A percentile compares a stretch with the other conserved stretches of the same genome.
Evolutionary conservation across 2,113 vertebrate genomes (phyloP).

Genomic region (Capreolus pygargus): DNA sequence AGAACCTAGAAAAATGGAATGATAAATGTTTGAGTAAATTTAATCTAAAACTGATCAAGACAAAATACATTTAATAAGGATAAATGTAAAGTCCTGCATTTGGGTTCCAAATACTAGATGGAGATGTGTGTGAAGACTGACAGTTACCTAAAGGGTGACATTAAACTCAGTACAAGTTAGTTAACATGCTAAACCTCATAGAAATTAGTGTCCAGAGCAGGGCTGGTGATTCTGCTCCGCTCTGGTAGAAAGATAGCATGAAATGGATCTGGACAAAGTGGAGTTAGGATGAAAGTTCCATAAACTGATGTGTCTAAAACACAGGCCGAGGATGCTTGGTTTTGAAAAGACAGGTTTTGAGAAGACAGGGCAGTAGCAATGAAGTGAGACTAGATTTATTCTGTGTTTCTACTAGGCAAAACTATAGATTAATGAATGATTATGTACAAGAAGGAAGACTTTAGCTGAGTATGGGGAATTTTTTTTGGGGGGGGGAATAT

Average conservation of each 20-base stretch:
- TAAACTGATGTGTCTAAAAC: neutral
- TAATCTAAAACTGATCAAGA: conserved; percentile 18
- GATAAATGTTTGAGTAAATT: neutral
- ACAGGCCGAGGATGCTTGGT: neutral
- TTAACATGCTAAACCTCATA: neutral
- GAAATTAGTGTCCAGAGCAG: neutral
- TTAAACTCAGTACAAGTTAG: neutral
- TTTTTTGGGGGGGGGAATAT: neutral
- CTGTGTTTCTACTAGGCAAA: neutral
- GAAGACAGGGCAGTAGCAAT: neutral
- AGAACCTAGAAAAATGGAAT: neutral
- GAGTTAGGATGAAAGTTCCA: neutral
- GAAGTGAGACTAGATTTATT: neutral
- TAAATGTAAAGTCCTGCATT: neutral
- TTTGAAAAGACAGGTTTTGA: neutral
- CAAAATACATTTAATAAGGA: neutral
- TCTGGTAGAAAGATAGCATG: neutral
- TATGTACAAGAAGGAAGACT: neutral
- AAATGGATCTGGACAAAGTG: neutral
- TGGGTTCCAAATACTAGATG: neutral
- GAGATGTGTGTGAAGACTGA: neutral
- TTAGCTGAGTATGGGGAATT: neutral
- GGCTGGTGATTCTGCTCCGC: neutral
- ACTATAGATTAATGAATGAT: neutral
- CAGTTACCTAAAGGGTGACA: neutral